Evolutionary conservation across 2,113 vertebrate genomes (phyloP).

Genomic region (Brienomyrus longianalis): DNA sequence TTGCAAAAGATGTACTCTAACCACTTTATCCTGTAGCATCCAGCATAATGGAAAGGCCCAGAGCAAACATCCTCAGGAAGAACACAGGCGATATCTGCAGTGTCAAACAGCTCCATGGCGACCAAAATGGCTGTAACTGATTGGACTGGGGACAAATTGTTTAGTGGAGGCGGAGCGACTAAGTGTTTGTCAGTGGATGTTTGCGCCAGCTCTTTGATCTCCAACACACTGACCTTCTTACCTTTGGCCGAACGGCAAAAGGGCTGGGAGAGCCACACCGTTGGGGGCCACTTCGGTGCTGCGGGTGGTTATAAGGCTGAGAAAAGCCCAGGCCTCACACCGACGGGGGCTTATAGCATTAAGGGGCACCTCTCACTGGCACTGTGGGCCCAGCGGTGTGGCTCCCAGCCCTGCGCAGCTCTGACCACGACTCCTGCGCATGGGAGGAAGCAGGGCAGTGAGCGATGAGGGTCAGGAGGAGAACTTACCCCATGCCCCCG

Average conservation of each 20-base stretch:
- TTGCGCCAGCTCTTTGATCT: constrained; percentile 43
- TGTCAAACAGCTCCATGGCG: background rate
- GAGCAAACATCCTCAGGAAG: constrained; percentile 18
- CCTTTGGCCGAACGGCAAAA: constrained; percentile 52
- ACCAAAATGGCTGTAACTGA: background rate
- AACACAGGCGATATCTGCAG: background rate
- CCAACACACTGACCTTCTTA: constrained; percentile 44
- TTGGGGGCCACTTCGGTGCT: background rate
- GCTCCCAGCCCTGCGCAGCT: constrained; percentile 76
- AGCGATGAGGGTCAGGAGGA: constrained; percentile 39
- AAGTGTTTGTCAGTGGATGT: constrained; percentile 28
- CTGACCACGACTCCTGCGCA: constrained; percentile 62
- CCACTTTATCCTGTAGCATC: constrained; percentile 15
- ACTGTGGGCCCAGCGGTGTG: background rate
- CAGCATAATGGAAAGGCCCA: constrained; percentile 19
- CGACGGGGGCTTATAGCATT: background rate
- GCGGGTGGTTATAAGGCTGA: background rate
- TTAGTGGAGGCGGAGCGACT: background rate
- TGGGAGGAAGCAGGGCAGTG: constrained; percentile 53
- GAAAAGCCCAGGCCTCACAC: background rate
- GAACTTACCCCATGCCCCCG: constrained; percentile 98
- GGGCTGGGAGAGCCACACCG: constrained; percentile 44
- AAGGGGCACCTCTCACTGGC: background rate
- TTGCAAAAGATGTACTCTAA: background rate
- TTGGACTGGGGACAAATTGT: background rate